These are phyloP conservation scores for Chunga burmeisteri DNA, from an alignment of 2,113 vertebrate genomes.

Conservation along the genomic window DNA sequence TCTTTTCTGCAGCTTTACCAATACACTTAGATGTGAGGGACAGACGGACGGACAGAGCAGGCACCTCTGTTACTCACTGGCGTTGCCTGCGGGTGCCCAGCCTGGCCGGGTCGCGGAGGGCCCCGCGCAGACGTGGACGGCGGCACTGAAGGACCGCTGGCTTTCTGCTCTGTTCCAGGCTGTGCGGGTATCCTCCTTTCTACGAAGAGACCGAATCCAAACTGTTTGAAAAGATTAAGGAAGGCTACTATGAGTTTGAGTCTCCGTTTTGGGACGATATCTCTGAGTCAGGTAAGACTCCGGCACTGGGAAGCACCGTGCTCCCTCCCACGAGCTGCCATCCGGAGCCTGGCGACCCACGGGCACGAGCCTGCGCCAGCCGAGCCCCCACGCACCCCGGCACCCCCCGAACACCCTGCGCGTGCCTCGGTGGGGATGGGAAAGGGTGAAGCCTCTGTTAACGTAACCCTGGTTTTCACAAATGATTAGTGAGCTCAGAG, in stretches of 20 bases:
- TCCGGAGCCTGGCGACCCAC: accelerated
- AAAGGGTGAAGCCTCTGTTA: neutral
- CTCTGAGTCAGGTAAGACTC: constrained; percentile 86
- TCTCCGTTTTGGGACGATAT: constrained; percentile 94
- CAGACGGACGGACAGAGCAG: neutral
- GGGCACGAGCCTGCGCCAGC: neutral
- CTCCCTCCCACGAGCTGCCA: neutral
- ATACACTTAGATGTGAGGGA: neutral
- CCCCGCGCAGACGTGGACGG: accelerated
- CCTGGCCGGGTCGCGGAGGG: neutral
- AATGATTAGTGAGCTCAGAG: neutral
- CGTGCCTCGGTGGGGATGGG: accelerated
- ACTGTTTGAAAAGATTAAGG: constrained; percentile 92
- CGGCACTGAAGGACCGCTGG: neutral
- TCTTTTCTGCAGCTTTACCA: neutral
- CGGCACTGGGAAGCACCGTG: accelerated
- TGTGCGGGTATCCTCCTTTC: constrained; percentile 95
- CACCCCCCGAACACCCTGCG: accelerated
- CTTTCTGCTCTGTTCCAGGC: constrained; percentile 66
- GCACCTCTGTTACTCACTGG: neutral
- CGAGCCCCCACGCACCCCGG: accelerated
- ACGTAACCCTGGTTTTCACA: neutral
- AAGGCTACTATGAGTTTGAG: constrained; percentile 90
- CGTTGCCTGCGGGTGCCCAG: accelerated
- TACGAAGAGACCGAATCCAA: constrained; percentile 91